Conservation (phyloP, 2,797 vertebrate genomes). For the Spatula clypeata region DNA sequence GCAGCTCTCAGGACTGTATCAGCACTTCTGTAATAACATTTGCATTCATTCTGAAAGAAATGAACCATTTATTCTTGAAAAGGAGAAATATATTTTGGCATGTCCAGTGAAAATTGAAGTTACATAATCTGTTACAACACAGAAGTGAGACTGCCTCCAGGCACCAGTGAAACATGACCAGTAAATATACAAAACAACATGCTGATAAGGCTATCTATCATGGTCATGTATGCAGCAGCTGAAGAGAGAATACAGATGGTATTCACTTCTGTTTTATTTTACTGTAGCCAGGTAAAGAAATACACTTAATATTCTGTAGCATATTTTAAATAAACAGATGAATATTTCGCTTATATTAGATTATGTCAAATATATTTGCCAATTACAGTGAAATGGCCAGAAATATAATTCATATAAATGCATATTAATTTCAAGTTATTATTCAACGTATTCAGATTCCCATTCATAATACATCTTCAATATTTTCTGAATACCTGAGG, state of each 20-base stretch:
- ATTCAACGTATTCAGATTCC: neutral
- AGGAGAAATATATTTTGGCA: constrained; percentile 11
- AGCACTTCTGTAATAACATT: constrained; percentile 3
- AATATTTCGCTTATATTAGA: neutral
- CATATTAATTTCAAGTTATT: neutral
- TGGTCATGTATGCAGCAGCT: neutral
- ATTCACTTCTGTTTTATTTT: neutral
- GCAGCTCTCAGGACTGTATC: neutral
- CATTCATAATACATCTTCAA: neutral
- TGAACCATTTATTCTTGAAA: neutral
- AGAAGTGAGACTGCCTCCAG: constrained; percentile 2
- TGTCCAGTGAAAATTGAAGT: constrained; percentile 32
- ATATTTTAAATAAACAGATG: neutral
- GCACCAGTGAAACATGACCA: neutral
- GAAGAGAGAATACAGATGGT: neutral
- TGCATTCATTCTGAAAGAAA: neutral
- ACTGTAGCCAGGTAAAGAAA: neutral
- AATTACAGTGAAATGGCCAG: neutral
- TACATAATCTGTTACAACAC: neutral
- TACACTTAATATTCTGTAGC: neutral
- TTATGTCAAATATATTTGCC: neutral
- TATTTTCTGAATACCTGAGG: neutral
- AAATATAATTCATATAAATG: neutral
- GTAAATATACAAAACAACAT: neutral
- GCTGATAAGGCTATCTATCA: neutral